These are phyloP conservation scores for Patagioenas fasciata DNA, from an alignment of 2,113 vertebrate species.

Conservation along the genomic window DNA sequence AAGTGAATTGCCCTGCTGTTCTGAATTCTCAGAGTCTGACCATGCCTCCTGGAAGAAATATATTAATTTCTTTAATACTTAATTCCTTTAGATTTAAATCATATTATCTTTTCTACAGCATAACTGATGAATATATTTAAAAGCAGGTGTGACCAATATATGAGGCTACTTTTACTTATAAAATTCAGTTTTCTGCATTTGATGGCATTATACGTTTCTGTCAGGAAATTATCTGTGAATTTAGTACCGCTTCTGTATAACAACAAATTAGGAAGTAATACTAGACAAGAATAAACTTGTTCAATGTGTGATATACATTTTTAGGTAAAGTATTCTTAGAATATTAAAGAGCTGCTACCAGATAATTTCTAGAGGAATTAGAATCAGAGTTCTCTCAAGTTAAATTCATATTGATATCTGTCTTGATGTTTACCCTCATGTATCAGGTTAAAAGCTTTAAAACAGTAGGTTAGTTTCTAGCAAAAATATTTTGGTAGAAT, in stretches of 20 bases:
- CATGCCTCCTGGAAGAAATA: neutral
- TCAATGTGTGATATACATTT: neutral
- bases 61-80: neutral
- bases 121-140: neutral
- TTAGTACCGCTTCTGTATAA: neutral
- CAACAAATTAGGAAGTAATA: neutral
- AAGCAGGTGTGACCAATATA: neutral
- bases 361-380: neutral
- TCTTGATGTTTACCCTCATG: neutral
- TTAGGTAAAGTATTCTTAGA: neutral
- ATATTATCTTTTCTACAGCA: neutral
- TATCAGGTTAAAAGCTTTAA: neutral
- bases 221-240: neutral
- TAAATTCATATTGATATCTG: neutral
- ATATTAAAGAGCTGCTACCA: neutral
- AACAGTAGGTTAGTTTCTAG: neutral
- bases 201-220: neutral
- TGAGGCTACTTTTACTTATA: neutral
- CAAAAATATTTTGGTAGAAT: neutral
- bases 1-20: neutral
- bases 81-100: neutral
- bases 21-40: neutral
- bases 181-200: neutral
- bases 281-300: neutral
- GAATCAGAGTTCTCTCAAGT: neutral